Conservation (phyloP, 2,797 vertebrate species). For the Uromys caudimaculatus region DNA sequence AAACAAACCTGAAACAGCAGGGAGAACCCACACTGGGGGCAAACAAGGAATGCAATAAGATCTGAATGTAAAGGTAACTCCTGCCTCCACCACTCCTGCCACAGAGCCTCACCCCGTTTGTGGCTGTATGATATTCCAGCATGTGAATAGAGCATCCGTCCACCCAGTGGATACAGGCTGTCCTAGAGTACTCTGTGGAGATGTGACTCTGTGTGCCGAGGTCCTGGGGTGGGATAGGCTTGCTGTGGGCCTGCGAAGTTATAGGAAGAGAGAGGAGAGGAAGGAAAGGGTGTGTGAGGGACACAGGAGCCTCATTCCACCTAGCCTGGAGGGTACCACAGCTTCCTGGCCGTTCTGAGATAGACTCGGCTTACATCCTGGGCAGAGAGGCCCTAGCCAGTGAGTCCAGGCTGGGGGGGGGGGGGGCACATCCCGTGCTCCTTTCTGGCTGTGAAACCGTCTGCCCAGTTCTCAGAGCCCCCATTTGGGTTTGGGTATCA, state of each 20-base stretch:
- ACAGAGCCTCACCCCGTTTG: not conserved
- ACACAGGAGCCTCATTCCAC: not conserved
- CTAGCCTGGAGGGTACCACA: not conserved
- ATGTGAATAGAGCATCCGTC: not conserved
- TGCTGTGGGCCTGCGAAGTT: no score
- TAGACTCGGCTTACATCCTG: not conserved
- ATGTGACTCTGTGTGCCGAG: not conserved
- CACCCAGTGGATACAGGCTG: no score
- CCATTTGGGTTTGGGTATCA: not conserved
- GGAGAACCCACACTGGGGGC: not conserved
- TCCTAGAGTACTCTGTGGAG: not conserved
- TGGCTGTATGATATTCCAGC: not conserved
- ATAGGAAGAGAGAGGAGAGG: not conserved
- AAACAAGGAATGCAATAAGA: not conserved
- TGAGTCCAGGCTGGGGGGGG: no score
- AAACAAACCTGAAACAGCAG: not conserved
- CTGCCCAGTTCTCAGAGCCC: not conserved
- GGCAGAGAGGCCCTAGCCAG: accelerated
- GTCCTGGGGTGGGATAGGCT: not conserved
- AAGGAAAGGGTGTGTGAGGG: not conserved
- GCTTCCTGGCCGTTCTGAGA: not conserved
- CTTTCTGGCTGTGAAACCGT: not conserved
- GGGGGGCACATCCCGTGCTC: accelerated
- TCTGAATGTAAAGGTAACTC: not conserved
- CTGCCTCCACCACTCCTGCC: not conserved